Conservation (phyloP, 2,113 vertebrate species). For the Syngnathus floridae region DNA sequence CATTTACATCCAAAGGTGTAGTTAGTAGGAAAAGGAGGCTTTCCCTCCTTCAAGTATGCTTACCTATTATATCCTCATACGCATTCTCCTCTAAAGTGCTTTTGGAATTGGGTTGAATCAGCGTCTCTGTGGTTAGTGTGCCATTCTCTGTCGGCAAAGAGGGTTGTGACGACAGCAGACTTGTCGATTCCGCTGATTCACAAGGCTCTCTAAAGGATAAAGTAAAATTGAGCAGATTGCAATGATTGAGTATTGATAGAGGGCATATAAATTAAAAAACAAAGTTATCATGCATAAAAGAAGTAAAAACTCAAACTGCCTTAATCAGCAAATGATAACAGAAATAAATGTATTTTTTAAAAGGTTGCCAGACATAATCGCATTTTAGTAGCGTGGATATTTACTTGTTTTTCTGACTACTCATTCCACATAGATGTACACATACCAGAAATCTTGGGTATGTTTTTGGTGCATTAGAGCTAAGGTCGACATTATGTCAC, state of each 20-base stretch:
- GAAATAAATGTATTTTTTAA: background rate
- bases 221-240: conserved; percentile 20
- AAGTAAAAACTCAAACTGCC: conserved; percentile 1
- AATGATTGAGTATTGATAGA: conserved; percentile 1
- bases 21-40: background rate
- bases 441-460: conserved; percentile 7
- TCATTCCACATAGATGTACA: conserved; percentile 17
- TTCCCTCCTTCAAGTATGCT: conserved; percentile 46
- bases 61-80: conserved; percentile 98
- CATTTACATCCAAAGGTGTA: background rate
- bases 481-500: conserved; percentile 32
- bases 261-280: background rate
- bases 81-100: conserved; percentile 98
- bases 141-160: conserved; percentile 90
- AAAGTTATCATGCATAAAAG: too few relatives aligned
- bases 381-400: conserved; percentile 16
- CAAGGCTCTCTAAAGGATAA: conserved; percentile 80
- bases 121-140: conserved; percentile 70
- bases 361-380: conserved; percentile 15
- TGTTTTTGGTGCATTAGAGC: conserved; percentile 25
- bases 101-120: conserved; percentile 83
- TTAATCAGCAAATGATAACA: conserved; percentile 6
- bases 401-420: conserved; percentile 22
- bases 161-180: conserved; percentile 80
- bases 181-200: conserved; percentile 87